Percentiles rank a stretch among this genome's conserved stretches.
These are phyloP conservation scores for Elephas maximus DNA, from an alignment of 2,113 vertebrate genomes.

Conservation along the genomic window DNA sequence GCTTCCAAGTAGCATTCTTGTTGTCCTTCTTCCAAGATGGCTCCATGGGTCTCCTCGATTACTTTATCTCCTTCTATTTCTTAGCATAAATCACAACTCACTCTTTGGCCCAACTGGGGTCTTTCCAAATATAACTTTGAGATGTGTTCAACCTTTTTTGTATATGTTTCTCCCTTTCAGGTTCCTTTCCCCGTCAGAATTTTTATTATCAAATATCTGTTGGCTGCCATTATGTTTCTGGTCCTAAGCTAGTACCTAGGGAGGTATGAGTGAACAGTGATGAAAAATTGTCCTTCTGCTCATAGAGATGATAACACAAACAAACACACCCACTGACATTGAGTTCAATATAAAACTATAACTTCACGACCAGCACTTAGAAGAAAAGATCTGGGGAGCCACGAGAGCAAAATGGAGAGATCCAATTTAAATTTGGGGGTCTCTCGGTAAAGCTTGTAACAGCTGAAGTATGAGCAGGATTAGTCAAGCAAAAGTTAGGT, in stretches of 20 bases:
- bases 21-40: too few relatives aligned
- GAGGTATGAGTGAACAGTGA: not conserved
- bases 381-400: not conserved
- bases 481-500: not conserved
- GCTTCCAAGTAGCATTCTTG: too few relatives aligned
- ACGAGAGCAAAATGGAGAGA: not conserved
- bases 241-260: not conserved
- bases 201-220: not conserved
- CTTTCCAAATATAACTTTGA: not conserved
- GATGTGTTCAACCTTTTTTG: not conserved
- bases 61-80: not conserved
- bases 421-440: not conserved
- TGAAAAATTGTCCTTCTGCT: not conserved
- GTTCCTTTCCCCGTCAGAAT: not conserved
- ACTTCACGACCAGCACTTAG: not conserved
- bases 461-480: not conserved
- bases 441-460: not conserved
- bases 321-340: not conserved
- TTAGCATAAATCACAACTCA: not conserved
- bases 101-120: not conserved
- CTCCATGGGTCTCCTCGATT: not conserved
- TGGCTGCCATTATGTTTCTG: not conserved
- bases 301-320: not conserved
- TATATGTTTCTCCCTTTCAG: not conserved
- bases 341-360: not conserved